Evolutionary conservation across 2,797 vertebrate species (phyloP).

Genomic region (Spondyliosoma cantharus): DNA sequence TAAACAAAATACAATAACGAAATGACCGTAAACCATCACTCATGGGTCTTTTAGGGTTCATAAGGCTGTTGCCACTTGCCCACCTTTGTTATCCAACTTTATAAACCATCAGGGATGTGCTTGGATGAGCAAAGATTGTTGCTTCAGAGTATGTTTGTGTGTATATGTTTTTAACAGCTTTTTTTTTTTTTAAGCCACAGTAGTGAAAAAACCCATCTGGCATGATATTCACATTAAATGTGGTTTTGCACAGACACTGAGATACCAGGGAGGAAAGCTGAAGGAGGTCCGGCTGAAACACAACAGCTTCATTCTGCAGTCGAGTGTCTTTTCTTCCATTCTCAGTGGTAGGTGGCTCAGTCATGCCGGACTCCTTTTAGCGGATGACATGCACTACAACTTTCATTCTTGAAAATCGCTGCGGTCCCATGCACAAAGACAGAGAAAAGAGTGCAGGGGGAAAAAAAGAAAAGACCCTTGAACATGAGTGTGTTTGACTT

Average conservation of each 20-base stretch:
- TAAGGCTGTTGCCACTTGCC: neutral
- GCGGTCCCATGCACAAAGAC: constrained; percentile 28
- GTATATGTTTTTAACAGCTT: constrained; percentile 2
- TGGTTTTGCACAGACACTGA: constrained; percentile 24
- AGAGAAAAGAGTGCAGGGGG: constrained; percentile 11
- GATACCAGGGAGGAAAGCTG: constrained; percentile 24
- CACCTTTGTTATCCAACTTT: neutral
- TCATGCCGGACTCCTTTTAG: constrained; percentile 64
- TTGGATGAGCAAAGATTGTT: neutral
- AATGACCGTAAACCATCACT: neutral
- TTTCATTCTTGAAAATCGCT: constrained; percentile 49
- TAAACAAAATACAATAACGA: neutral
- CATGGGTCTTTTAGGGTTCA: neutral
- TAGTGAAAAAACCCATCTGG: neutral
- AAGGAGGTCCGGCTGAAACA: constrained; percentile 32
- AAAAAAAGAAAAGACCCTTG: neutral
- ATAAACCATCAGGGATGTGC: neutral
- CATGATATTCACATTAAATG: constrained; percentile 19
- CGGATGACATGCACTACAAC: constrained; percentile 56
- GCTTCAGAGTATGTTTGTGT: neutral
- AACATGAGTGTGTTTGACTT: neutral
- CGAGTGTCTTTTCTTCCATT: constrained; percentile 38
- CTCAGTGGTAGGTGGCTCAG: constrained; percentile 64
- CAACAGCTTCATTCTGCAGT: constrained; percentile 26
- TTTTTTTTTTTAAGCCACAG: neutral